Base-by-base conservation (phyloP, 2,888 invertebrate genomes). In the Leptura quadrifasciata region DNA sequence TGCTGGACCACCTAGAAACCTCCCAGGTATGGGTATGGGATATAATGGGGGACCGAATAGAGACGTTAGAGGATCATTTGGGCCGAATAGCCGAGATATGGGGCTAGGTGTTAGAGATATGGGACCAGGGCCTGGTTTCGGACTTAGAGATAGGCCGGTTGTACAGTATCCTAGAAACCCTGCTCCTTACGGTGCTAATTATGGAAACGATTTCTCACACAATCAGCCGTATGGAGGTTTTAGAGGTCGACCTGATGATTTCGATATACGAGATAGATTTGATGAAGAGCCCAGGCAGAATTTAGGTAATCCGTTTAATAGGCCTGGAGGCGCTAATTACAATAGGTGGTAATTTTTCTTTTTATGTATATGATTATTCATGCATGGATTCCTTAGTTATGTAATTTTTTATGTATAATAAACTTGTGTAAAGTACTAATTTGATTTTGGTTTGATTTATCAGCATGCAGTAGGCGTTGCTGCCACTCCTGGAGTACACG, bases 261-360 rank as follows among this genome's bases (percentile, higher is more conserved):
- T 72, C 17, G 75, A 75, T 71, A 75, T 67, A 52, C 75, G 75
- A 24, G 55, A 69, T 27, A 76, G 63, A 39, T 17, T 39, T 18
- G 63, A 63, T 63, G 39, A 63, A 12, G 9, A 75, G 54, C 67
- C 67, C 10, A 76, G 78, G 17, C 52, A 72, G 18, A 74, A 74
- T 20, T 67, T 67, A 39, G 58, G 74, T 6, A 71, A 75, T 54
- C 21, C 20, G 1, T 75, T 64, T 67, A 72, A 64, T 18, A 74
- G 76, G 39, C 72, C 68, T 47, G 68, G 65, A 17, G 64, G 72
- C n/a, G 65, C 54, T 70, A 74, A 76, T 71, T 72, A 71, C 27
- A 77, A 75, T 73, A 76, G 79, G 52, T 79, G 76, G 39, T 39
- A 63, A 39, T 18, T 20, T 31, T 18, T 27, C n/a, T 61, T 31